Base-by-base conservation (phyloP, 2,888 invertebrate genomes). In the Polietes domitor region DNA sequence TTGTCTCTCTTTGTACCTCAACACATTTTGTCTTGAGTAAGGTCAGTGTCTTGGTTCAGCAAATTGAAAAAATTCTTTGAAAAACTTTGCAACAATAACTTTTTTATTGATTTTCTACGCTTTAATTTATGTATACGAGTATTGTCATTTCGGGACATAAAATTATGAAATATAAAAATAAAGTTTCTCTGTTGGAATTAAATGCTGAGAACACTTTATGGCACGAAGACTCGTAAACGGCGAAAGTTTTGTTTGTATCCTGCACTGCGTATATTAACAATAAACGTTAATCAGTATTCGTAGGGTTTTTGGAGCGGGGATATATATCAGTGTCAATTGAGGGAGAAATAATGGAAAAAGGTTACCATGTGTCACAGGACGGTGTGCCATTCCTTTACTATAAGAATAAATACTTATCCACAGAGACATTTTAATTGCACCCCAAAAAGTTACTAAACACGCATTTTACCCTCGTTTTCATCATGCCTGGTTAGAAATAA, bases 61-160 rank as follows among this genome's bases (percentile, higher is more conserved):
- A 84, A 73, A 32, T 28, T 37, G 17, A 21, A 70, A 53, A 19
- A 68, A 53, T 77, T 71, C 78, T 75, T 76, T 32, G 77, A 12
- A 76, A 76, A 73, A 73, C 78, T 81, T 78, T 68, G 68, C 74
- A 84, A 78, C 78, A 43, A 77, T 77, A 81, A 84, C 81, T 79
- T 81, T 84, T 84, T 84, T 81, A 81, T 84, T 79, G 78, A 81
- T 70, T 81, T 81, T 79, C 73, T 53, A 37, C 53, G 47, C 81
- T 81, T 50, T 81, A 84, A 84, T 84, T 84, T 84, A 84, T 84
- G 84, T 84, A 81, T 76, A n/a, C n/a, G n/a, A n/a, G n/a, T n/a
- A 84, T 81, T 84, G 43, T 79, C 81, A 81, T 79, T 79, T 75
- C 0, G 28, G 47, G 53, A 78, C 76, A 77, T 84, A 84, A 81